phyloP scores from a whole-genome alignment of 2,797 vertebrate species.

The Acomys russatus region DNA sequence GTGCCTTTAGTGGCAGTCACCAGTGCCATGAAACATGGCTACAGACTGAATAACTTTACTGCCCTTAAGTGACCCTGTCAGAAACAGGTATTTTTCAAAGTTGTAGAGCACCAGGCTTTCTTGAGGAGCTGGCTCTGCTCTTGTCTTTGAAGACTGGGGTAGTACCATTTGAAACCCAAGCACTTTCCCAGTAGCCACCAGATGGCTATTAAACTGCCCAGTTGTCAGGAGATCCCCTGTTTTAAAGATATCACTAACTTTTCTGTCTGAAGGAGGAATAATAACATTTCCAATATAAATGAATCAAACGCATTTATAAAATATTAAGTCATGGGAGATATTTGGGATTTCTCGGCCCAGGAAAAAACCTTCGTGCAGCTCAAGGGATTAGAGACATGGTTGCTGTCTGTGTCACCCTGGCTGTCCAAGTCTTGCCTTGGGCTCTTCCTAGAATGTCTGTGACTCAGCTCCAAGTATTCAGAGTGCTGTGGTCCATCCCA shows the following conservation, averaged over 20 bases:
- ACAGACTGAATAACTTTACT: not conserved
- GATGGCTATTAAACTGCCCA: conserved; percentile 11
- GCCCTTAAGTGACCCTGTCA: not conserved
- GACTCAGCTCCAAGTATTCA: not conserved
- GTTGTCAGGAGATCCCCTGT: not conserved
- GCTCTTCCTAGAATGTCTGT: not conserved
- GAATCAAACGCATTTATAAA: conserved; percentile 7
- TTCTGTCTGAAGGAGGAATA: not conserved
- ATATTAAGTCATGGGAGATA: not conserved
- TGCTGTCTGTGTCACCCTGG: not conserved
- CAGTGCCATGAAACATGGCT: not conserved
- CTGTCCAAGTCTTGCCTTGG: not conserved
- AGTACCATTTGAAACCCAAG: not conserved
- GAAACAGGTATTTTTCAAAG: not conserved
- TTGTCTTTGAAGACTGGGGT: not conserved
- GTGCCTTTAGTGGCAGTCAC: not conserved
- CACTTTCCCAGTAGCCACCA: not conserved
- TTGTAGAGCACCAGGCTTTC: not conserved
- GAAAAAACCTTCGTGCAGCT: not conserved
- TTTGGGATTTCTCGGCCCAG: not conserved
- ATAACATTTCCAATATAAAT: not conserved
- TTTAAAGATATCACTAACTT: conserved; percentile 43
- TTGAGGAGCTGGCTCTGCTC: not conserved
- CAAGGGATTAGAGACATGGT: not conserved
- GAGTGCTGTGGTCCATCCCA: not conserved